Evolutionary conservation across 2,888 invertebrate species (phyloP), one percentile per base, ranked within the genome.

Genomic region (Lycia hirtaria): DNA sequence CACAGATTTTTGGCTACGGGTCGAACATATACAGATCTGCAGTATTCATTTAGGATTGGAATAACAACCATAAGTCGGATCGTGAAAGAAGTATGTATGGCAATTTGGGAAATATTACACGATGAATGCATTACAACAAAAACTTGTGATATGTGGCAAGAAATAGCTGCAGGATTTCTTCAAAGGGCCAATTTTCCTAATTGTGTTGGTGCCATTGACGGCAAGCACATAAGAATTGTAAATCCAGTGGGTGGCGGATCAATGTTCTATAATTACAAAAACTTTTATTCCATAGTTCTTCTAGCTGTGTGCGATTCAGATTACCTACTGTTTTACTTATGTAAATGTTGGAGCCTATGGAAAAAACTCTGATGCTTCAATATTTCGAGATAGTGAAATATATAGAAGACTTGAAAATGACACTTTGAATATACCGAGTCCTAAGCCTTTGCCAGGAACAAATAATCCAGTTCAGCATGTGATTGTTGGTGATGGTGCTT

Each of bases 11-110:
- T 28, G 4, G 28, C 28, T 28, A 28, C 9, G 28, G 4, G 28
- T 58, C 64, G 65, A 20, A 69, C 71, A 38, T 74, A 63, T 60
- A 68, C 68, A 51, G 71, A 74, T 49, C 57, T 82, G 41, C 68
- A 72, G 9, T 75, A 73, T 61, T 59, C 57, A 44, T 81, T 68
- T 61, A 65, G 76, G 54, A 48, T 82, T 15, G 78, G 76, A 56
- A 56, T 62, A 10, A 51, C 73, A 51, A 80, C 78, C 49, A 73
- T 81, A 38, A 28, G 28, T 28, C 4, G 10, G 28, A 28, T 28
- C 28, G 28, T 28, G 28, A 2, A 28, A 5, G 28, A 28, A 28
- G 28, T 28, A 10, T 28, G 28, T 28, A 28, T 9, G 10, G 28
- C 10, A 28, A 28, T 28, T 9, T 28, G 28, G 28, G 28, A 28